Evolutionary conservation across 2,113 vertebrate species (phyloP).

Genomic region (Anolis sagrei): DNA sequence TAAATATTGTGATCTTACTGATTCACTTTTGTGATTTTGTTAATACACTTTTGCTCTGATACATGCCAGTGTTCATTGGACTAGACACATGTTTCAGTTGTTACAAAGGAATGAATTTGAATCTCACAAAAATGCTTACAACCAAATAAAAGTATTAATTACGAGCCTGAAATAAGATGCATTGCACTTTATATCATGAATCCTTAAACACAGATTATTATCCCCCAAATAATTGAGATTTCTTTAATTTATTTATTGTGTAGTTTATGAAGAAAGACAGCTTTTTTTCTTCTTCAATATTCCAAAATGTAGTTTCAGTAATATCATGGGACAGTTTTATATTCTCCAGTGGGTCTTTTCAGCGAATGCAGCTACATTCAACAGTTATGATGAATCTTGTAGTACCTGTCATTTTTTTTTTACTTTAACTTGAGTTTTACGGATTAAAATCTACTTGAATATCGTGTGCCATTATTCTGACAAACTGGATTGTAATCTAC

Average conservation of each 20-base stretch:
- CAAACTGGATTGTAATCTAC: too few species aligned
- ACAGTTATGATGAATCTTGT: too few species aligned
- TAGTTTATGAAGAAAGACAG: background rate
- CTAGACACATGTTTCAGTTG: rapidly evolving
- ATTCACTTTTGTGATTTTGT: background rate
- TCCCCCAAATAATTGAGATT: background rate
- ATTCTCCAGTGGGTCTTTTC: background rate
- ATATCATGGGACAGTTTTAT: background rate
- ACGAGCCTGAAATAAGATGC: background rate
- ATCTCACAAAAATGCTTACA: background rate
- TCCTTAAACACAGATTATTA: background rate
- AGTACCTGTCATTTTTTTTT: too few species aligned
- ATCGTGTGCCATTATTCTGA: too few species aligned
- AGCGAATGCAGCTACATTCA: too few species aligned
- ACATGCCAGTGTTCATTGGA: background rate
- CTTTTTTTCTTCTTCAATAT: background rate
- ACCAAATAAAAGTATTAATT: background rate
- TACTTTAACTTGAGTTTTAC: too few species aligned
- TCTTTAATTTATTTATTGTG: background rate
- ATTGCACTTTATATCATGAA: rapidly evolving
- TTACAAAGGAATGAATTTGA: rapidly evolving
- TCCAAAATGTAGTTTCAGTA: background rate
- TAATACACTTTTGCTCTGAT: too few species aligned
- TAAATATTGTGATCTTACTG: background rate
- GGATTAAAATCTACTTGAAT: too few species aligned